Percentiles rank a stretch among this genome's conserved stretches.
These are phyloP conservation scores for Rhinogobio ventralis DNA, from an alignment of 2,797 vertebrate species.

Conservation along the genomic window DNA sequence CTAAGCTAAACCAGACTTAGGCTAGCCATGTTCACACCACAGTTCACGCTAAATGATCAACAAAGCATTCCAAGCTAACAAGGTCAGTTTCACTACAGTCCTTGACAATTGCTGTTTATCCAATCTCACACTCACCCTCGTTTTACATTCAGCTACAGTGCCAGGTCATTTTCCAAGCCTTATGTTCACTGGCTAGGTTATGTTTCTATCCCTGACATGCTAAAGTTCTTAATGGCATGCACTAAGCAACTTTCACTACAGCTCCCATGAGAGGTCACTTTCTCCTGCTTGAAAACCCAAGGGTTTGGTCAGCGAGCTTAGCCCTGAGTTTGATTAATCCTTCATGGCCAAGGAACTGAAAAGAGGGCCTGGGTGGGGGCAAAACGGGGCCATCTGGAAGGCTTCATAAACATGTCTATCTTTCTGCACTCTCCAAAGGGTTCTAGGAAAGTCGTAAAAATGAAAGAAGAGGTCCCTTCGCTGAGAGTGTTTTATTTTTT, in stretches of 20 bases:
- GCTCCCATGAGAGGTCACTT: conserved; percentile 56
- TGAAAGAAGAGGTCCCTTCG: conserved; percentile 81
- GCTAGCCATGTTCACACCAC: conserved; percentile 1
- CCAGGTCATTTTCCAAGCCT: conserved; percentile 1
- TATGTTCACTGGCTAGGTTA: conserved; percentile 8
- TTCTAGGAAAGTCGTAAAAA: conserved; percentile 86
- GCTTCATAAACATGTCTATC: conserved; percentile 86
- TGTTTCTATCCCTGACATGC: conserved; percentile 17
- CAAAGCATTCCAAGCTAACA: conserved; percentile 44
- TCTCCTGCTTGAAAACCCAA: conserved; percentile 66
- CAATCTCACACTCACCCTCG: neutral
- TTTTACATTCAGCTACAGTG: neutral
- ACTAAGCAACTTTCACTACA: conserved; percentile 31
- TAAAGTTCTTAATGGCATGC: conserved; percentile 12
- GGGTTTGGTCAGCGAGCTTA: conserved; percentile 76
- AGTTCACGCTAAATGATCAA: conserved; percentile 41
- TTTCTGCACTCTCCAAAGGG: conserved; percentile 82
- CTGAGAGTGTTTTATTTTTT: conserved; percentile 63
- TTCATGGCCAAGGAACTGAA: conserved; percentile 79
- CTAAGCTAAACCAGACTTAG: conserved; percentile 24
- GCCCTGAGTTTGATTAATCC: conserved; percentile 83
- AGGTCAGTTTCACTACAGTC: conserved; percentile 39
- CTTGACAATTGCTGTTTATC: conserved; percentile 20
- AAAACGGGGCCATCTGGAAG: conserved; percentile 84
- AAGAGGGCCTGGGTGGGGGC: conserved; percentile 75